Evolutionary conservation across 1,140 invertebrate species (phyloP).

Genomic region (Goniozus legneri): DNA sequence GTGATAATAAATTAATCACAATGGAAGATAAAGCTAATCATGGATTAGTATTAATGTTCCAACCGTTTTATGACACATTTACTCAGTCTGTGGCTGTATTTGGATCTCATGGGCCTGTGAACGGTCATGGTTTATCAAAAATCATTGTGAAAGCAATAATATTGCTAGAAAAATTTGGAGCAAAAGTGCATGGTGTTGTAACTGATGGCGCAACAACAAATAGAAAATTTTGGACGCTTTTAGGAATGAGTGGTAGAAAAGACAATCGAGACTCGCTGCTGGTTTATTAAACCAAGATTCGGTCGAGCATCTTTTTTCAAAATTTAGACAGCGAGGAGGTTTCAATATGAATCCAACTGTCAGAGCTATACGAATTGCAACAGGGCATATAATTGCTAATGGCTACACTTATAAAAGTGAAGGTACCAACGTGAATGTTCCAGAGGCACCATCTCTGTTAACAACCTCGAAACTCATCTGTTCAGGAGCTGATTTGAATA

Average conservation of each 20-base stretch:
- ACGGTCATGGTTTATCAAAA: constrained; percentile 6
- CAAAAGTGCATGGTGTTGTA: constrained; percentile 10
- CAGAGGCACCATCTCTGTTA: no score
- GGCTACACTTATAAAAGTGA: no score
- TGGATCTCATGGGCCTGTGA: constrained; percentile 10
- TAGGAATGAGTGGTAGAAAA: neutral
- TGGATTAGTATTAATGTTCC: constrained; percentile 15
- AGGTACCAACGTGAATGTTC: no score
- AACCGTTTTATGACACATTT: constrained; percentile 10
- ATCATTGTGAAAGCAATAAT: constrained; percentile 14
- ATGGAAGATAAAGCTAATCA: constrained; percentile 8
- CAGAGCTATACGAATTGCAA: constrained; percentile 8
- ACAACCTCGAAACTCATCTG: no score
- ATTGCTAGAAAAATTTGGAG: constrained; percentile 13
- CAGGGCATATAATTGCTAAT: neutral
- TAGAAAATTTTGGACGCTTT: constrained; percentile 11
- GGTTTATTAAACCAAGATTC: constrained; percentile 24
- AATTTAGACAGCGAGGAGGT: constrained; percentile 19
- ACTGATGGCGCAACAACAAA: constrained; percentile 10
- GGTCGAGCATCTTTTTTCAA: constrained; percentile 14
- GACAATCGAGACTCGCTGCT: neutral
- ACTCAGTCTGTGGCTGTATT: constrained; percentile 14
- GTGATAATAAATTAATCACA: neutral
- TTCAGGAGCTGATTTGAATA: no score
- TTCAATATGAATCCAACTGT: constrained; percentile 20